Base-by-base conservation (phyloP, 2,888 invertebrate species). In the Linnaemya tessellans region DNA sequence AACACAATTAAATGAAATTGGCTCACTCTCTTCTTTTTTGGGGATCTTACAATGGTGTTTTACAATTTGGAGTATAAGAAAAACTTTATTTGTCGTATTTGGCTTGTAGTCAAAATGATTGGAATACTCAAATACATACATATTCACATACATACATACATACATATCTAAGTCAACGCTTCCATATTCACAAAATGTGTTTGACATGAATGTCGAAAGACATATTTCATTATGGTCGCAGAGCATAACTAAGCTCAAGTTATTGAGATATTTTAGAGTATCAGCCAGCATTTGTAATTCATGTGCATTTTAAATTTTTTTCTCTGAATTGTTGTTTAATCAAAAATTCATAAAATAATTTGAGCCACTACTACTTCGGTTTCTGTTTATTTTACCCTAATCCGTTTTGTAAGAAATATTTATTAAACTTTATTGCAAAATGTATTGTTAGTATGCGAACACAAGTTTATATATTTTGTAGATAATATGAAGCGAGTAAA, bases 201-300 rank as follows among this genome's bases (percentile, higher is more conserved):
- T 46, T 15, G 30, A 35, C 46, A 43, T 18, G 54, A 20, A 60
- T 70, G 25, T 65, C 41, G 82, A 82, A 75, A 82, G 77, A 64
- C 38, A 11, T 35, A n/a, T 46, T 20, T 38, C 8, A 18, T 62
- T 77, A 30, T 43, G 77, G 56, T 64, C 65, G 80, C 51, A 60
- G 35, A 81, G 80, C 80, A 81, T 81, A 74, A 68, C 67, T 62
- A 80, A 74, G 38, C 56, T 58, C 38, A 46, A 30, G 46, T 10
- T 41, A 30, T 74, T 75, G n/a, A 71, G 43, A 15, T 58, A 71
- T n/a, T 56, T 46, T 22, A n/a, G n/a, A n/a, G 30, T 30, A 30
- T 30, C 5, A 3, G 15, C 20, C 51, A 51, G 58, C n/a, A 30
- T 73, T 60, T 18, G 46, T 60, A 62, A 38, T 58, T 46, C 49